phyloP scores from a whole-genome alignment of 2,113 vertebrate species.

The Condylura cristata region DNA sequence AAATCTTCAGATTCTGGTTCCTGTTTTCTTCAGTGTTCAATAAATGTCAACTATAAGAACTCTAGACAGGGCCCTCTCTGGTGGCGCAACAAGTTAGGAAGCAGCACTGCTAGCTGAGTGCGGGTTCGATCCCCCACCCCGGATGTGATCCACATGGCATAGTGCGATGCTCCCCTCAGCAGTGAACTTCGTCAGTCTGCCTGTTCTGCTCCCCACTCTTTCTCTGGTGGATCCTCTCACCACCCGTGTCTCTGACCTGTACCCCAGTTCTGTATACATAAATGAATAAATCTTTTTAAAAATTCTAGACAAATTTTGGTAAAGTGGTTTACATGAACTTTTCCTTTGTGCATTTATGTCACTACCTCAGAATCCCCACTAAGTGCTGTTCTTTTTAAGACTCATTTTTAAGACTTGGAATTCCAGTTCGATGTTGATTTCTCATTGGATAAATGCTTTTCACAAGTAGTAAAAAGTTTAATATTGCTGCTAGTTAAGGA shows the following conservation, averaged over 20 bases:
- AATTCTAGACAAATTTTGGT: neutral
- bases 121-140: no score
- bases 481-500: constrained; percentile 66
- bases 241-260: no score
- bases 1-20: neutral
- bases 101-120: no score
- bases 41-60: constrained; percentile 28
- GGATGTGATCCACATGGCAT: no score
- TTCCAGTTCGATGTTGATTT: constrained; percentile 62
- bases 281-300: no score
- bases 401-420: constrained; percentile 65
- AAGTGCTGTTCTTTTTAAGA: constrained; percentile 64
- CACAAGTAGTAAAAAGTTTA: constrained; percentile 67
- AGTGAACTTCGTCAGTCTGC: no score
- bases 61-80: no score
- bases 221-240: no score
- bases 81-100: no score
- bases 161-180: no score
- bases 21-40: neutral
- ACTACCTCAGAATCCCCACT: constrained; percentile 27
- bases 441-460: constrained; percentile 66
- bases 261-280: no score
- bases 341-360: constrained; percentile 38
- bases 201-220: no score
- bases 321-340: neutral